Evolutionary conservation across 2,113 vertebrate genomes (phyloP).

Genomic region (Takifugu flavidus): DNA sequence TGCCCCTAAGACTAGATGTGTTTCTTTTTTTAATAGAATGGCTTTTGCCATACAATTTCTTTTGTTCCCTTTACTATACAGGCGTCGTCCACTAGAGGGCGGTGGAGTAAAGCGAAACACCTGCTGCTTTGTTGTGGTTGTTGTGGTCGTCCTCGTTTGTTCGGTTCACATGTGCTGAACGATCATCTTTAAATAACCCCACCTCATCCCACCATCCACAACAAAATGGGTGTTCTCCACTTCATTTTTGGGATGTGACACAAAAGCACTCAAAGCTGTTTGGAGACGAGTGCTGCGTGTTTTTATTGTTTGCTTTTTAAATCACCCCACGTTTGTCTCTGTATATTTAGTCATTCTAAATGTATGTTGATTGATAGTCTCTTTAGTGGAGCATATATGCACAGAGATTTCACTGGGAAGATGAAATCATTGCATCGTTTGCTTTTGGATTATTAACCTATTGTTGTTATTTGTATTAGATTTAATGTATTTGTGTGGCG

Average conservation of each 20-base stretch:
- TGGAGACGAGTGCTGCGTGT: not conserved
- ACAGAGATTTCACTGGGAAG: no score
- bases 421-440: not conserved
- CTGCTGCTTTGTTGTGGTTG: not conserved
- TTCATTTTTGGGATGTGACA: not conserved
- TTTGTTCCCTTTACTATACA: not conserved
- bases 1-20: no score
- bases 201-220: not conserved
- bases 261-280: not conserved
- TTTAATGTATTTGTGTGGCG: not conserved
- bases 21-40: not conserved
- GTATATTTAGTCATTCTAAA: not conserved
- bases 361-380: no score
- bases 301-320: not conserved
- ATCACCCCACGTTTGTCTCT: not conserved
- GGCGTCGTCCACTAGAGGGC: constrained; percentile 1
- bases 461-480: not conserved
- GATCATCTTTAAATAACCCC: constrained; percentile 27
- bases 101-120: not conserved
- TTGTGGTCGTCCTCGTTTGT: not conserved
- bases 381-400: no score
- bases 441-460: not conserved
- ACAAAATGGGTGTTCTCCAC: not conserved
- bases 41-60: not conserved
- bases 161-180: constrained; percentile 1